Evolutionary conservation across 2,888 invertebrate genomes (phyloP).

Genomic region (Orthonychiurus folsomi): DNA sequence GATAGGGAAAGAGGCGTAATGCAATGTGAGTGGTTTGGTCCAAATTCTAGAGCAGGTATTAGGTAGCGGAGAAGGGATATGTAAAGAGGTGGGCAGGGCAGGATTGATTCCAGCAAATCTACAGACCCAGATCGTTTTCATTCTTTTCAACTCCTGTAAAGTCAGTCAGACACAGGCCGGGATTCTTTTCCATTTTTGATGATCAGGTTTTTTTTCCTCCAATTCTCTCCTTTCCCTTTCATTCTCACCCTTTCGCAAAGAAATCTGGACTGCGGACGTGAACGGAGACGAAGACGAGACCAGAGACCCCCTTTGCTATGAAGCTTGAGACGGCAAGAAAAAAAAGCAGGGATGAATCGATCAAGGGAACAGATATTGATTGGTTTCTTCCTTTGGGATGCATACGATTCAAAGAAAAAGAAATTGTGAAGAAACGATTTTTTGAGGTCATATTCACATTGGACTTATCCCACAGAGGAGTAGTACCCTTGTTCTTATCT

Average conservation of each 20-base stretch:
- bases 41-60: not conserved
- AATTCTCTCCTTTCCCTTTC: slow-evolving; percentile 9
- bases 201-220: slow-evolving; percentile 6
- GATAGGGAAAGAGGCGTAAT: no score
- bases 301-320: slow-evolving; percentile 16
- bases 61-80: not conserved
- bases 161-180: not conserved
- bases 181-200: not conserved
- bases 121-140: not conserved
- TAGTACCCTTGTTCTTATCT: not conserved
- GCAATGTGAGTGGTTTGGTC: not conserved
- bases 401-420: slow-evolving; percentile 6
- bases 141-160: not conserved
- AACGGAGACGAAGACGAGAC: slow-evolving; percentile 7
- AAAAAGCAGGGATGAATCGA: slow-evolving; percentile 25
- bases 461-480: not conserved
- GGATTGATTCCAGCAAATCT: not conserved
- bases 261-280: not conserved
- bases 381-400: slow-evolving; percentile 17
- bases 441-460: slow-evolving; percentile 3
- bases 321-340: slow-evolving; percentile 11
- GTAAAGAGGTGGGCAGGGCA: not conserved
- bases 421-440: slow-evolving; percentile 8
- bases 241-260: slow-evolving; percentile 9
- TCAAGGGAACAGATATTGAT: slow-evolving; percentile 28